Conservation (phyloP, 1,140 invertebrate species). For the Aphaenogaster ashmeadi region DNA sequence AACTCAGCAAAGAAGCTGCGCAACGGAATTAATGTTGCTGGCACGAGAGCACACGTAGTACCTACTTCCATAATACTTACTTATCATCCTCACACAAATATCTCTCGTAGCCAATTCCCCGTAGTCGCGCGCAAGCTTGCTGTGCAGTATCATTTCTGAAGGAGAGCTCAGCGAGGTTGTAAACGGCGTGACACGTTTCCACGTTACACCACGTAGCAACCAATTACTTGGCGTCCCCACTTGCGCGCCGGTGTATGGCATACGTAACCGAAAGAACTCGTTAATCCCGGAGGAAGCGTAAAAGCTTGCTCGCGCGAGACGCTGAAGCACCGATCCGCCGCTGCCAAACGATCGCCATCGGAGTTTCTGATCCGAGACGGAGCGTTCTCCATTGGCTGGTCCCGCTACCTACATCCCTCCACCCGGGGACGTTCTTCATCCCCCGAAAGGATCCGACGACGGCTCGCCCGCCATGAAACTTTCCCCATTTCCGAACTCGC, state of each 20-base stretch:
- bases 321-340: conserved; percentile 38
- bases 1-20: conserved; percentile 15
- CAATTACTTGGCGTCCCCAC: conserved; percentile 31
- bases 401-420: conserved; percentile 18
- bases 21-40: conserved; percentile 32
- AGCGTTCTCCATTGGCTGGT: background rate
- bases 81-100: conserved; percentile 42
- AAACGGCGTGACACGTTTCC: conserved; percentile 38
- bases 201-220: conserved; percentile 10
- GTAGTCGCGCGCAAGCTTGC: background rate
- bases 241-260: background rate
- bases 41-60: conserved; percentile 1
- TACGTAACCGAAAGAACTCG: conserved; percentile 44
- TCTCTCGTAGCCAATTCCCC: conserved; percentile 27
- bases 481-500: conserved; percentile 81
- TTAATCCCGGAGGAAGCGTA: conserved; percentile 44
- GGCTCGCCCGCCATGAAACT: conserved; percentile 76
- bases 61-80: conserved; percentile 40
- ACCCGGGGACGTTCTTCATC: conserved; percentile 65
- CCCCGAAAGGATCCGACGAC: conserved; percentile 70
- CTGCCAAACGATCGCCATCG: conserved; percentile 34
- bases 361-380: conserved; percentile 12
- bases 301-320: conserved; percentile 60
- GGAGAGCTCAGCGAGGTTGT: conserved; percentile 1
- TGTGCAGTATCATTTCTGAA: background rate